Percentiles rank a stretch among this genome's conserved stretches.
Evolutionary conservation across 1,140 invertebrate genomes (phyloP).

Genomic region (Agrypnia vestita): DNA sequence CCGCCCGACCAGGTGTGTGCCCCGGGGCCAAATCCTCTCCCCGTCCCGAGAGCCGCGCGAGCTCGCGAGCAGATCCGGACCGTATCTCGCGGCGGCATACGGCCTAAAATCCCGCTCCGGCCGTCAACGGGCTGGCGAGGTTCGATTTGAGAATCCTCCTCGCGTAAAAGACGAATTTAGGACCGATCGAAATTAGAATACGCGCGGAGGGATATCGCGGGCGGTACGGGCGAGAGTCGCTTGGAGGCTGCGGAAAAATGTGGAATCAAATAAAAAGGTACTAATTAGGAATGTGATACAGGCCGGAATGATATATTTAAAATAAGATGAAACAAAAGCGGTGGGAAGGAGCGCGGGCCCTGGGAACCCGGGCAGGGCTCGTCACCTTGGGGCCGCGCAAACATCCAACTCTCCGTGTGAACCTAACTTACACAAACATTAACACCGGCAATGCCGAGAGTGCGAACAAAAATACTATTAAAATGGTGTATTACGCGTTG

Average conservation of each 20-base stretch:
- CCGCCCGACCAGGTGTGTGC: slow-evolving; percentile 45
- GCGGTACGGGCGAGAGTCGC: slow-evolving; percentile 33
- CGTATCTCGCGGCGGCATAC: neutral
- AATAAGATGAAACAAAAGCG: slow-evolving; percentile 28
- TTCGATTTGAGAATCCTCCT: slow-evolving; percentile 13
- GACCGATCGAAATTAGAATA: slow-evolving; percentile 25
- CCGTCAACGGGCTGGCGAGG: neutral
- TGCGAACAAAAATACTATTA: too few relatives aligned
- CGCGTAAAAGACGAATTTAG: slow-evolving; percentile 33
- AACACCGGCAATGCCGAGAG: too few relatives aligned
- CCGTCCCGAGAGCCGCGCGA: neutral
- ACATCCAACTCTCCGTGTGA: neutral
- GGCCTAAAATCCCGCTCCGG: neutral
- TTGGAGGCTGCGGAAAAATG: neutral
- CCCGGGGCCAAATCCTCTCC: slow-evolving; percentile 29
- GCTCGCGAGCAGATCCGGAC: neutral
- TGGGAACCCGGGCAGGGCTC: neutral
- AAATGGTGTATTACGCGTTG: too few relatives aligned
- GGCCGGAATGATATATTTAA: slow-evolving; percentile 39
- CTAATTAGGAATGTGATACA: slow-evolving; percentile 42
- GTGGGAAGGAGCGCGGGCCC: slow-evolving; percentile 8
- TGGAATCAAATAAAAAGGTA: slow-evolving; percentile 31
- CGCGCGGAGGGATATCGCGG: slow-evolving; percentile 14
- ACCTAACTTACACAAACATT: too few relatives aligned
- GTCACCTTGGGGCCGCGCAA: neutral